Evolutionary conservation across 2,888 invertebrate species (phyloP).

Genomic region (Ichneumoninae sp.): DNA sequence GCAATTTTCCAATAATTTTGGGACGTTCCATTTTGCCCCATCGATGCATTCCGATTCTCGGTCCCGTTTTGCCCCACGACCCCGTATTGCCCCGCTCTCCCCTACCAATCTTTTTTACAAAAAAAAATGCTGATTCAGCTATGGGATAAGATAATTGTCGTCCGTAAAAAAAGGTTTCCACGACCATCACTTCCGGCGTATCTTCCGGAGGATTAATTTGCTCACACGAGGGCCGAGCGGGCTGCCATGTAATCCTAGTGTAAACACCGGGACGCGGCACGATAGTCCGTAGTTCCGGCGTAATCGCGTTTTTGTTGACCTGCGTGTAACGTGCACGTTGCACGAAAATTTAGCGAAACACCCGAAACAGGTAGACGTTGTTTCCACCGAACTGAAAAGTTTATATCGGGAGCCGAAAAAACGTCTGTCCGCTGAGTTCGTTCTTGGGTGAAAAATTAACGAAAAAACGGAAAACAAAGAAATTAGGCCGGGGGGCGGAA

Average conservation of each 20-base stretch:
- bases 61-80: too few relatives aligned
- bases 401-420: background rate
- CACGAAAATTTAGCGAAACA: background rate
- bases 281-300: slow-evolving; percentile 36
- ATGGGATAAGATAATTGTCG: background rate
- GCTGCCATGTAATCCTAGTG: slow-evolving; percentile 9
- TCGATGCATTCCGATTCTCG: too few relatives aligned
- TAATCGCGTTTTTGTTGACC: slow-evolving; percentile 51
- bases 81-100: too few relatives aligned
- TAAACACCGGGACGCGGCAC: slow-evolving; percentile 16
- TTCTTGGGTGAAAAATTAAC: background rate
- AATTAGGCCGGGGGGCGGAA: background rate
- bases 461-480: background rate
- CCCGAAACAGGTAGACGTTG: background rate
- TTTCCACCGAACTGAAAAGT: background rate
- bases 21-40: too few relatives aligned
- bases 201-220: slow-evolving; percentile 8
- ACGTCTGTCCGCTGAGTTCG: background rate
- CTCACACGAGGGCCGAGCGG: background rate
- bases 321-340: background rate
- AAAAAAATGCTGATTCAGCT: background rate
- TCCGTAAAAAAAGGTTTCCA: background rate
- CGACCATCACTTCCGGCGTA: slow-evolving; percentile 1
- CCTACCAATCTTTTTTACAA: background rate
- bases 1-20: too few relatives aligned